These are phyloP conservation scores for Epistrophe eligans DNA, from an alignment of 2,888 invertebrate genomes.

Conservation along the genomic window DNA sequence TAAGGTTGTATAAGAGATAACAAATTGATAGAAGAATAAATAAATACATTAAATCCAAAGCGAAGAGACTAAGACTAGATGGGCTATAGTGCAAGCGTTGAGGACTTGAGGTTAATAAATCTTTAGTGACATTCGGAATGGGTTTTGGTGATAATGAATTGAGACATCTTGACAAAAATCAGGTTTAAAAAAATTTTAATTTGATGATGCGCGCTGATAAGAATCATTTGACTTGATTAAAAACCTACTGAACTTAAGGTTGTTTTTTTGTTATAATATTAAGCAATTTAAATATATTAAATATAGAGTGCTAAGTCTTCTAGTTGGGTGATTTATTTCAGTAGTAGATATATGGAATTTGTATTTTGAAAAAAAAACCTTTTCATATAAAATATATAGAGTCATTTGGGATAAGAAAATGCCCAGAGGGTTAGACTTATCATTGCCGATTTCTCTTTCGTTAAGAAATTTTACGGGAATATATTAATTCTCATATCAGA, in stretches of 20 bases:
- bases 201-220: slow-evolving; percentile 20
- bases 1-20: slow-evolving; percentile 42
- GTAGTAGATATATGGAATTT: too few species aligned
- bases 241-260: slow-evolving; percentile 17
- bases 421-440: too few species aligned
- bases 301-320: neutral
- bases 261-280: neutral
- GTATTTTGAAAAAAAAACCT: too few species aligned
- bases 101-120: slow-evolving; percentile 39
- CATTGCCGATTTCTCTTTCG: too few species aligned
- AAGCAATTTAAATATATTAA: neutral
- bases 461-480: too few species aligned
- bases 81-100: slow-evolving; percentile 9
- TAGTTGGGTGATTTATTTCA: too few species aligned
- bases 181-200: slow-evolving; percentile 18
- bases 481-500: too few species aligned
- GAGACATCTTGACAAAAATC: slow-evolving; percentile 29
- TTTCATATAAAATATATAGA: too few species aligned
- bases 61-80: slow-evolving; percentile 8
- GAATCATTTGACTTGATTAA: slow-evolving; percentile 26
- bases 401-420: too few species aligned
- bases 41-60: slow-evolving; percentile 23
- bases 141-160: slow-evolving; percentile 25
- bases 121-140: slow-evolving; percentile 30
- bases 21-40: slow-evolving; percentile 36